A percentile compares a stretch with the other conserved stretches of the same genome.
Conservation (phyloP, 1,140 invertebrate genomes). For the Philopotamus ludificatus region DNA sequence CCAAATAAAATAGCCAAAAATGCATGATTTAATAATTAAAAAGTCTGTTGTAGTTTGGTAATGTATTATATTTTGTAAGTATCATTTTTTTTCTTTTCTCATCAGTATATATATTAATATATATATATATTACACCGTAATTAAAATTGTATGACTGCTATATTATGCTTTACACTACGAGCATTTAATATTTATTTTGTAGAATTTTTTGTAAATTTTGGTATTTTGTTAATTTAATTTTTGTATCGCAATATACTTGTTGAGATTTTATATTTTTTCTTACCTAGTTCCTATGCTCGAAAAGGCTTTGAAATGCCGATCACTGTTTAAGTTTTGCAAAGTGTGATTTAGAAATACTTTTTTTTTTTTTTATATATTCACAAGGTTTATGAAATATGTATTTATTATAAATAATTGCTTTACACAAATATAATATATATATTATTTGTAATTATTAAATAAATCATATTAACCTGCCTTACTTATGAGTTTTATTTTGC, state of each 20-base stretch:
- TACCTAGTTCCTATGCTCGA: constrained; percentile 22
- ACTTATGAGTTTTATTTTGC: constrained; percentile 34
- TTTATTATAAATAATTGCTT: constrained; percentile 38
- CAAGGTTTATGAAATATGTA: constrained; percentile 16
- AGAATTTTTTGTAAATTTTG: background rate
- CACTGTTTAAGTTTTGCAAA: constrained; percentile 8
- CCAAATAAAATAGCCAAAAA: constrained; percentile 34
- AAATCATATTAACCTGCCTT: constrained; percentile 33
- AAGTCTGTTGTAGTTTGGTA: constrained; percentile 18
- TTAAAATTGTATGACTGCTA: background rate
- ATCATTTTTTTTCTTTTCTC: constrained; percentile 6
- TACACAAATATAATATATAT: constrained; percentile 36
- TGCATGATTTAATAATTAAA: constrained; percentile 28
- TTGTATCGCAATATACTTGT: constrained; percentile 4
- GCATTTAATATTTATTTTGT: background rate
- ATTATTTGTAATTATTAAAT: constrained; percentile 39
- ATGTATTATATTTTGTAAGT: constrained; percentile 3
- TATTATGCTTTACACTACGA: background rate
- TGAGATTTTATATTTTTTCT: background rate
- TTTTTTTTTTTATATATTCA: constrained; percentile 26
- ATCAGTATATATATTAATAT: background rate
- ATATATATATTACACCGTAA: no score
- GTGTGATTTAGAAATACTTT: constrained; percentile 35
- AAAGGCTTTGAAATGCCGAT: constrained; percentile 6
- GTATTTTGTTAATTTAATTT: constrained; percentile 11